phyloP scores from a whole-genome alignment of 2,888 invertebrate species.

The Linyphia triangularis region DNA sequence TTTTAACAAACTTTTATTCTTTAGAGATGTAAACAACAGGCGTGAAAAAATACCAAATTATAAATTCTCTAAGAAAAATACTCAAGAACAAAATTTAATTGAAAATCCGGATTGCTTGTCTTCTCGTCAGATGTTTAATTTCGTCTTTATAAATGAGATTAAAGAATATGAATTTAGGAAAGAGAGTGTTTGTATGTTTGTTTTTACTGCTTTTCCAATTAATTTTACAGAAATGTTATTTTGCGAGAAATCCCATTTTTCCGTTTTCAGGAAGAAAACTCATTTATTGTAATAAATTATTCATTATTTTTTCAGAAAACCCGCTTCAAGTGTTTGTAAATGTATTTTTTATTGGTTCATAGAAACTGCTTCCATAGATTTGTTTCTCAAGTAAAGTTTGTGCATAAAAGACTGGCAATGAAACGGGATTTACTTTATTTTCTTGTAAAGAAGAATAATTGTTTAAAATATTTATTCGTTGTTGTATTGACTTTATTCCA shows the following conservation, averaged over 20 bases:
- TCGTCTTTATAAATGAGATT: slow-evolving; percentile 67
- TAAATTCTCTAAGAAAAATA: slow-evolving; percentile 5
- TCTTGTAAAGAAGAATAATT: slow-evolving; percentile 41
- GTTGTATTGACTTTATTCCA: slow-evolving; percentile 48
- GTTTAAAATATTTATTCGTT: slow-evolving; percentile 57
- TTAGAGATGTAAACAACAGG: slow-evolving; percentile 4
- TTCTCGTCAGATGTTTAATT: slow-evolving; percentile 47
- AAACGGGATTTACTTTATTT: neutral
- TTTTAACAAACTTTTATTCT: slow-evolving; percentile 56
- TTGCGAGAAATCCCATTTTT: slow-evolving; percentile 25
- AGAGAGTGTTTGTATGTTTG: slow-evolving; percentile 21
- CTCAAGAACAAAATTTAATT: slow-evolving; percentile 47
- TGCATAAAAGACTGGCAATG: neutral
- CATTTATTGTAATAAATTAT: slow-evolving; percentile 69
- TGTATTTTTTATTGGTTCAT: slow-evolving; percentile 21
- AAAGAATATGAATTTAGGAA: slow-evolving; percentile 45
- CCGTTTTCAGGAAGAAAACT: slow-evolving; percentile 18
- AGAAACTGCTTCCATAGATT: slow-evolving; percentile 20
- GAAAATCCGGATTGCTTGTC: slow-evolving; percentile 57
- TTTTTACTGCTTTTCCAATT: slow-evolving; percentile 60
- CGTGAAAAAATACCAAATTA: slow-evolving; percentile 9
- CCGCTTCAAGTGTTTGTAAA: slow-evolving; percentile 33
- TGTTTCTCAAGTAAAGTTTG: slow-evolving; percentile 33
- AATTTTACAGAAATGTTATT: slow-evolving; percentile 63
- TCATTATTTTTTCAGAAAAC: slow-evolving; percentile 59